Evolutionary conservation across 2,113 vertebrate species (phyloP).

Genomic region (Oreocharis arfaki): DNA sequence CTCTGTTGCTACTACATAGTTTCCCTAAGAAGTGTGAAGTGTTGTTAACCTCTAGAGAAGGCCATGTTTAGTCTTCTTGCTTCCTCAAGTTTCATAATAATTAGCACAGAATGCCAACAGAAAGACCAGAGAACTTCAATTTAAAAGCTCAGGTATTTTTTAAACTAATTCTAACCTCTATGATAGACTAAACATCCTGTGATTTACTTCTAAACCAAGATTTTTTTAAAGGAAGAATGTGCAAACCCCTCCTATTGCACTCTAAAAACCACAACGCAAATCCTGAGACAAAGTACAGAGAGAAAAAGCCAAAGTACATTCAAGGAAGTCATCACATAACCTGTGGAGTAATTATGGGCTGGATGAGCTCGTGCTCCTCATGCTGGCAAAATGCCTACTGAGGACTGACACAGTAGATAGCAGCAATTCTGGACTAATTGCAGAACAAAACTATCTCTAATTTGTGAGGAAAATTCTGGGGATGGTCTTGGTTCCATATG

Average conservation of each 20-base stretch:
- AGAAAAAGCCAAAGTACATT: background rate
- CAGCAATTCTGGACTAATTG: background rate
- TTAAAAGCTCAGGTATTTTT: background rate
- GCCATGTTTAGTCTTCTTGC: background rate
- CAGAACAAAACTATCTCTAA: background rate
- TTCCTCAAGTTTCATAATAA: background rate
- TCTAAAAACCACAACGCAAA: background rate
- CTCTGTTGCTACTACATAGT: background rate
- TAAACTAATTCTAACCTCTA: background rate
- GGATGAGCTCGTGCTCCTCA: background rate
- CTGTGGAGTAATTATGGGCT: background rate
- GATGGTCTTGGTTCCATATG: background rate
- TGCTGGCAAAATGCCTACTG: background rate
- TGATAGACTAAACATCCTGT: background rate
- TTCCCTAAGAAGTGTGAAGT: background rate
- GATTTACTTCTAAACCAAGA: background rate
- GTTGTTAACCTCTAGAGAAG: background rate
- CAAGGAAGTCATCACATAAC: background rate
- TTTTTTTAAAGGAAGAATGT: background rate
- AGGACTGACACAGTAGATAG: background rate
- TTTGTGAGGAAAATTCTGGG: background rate
- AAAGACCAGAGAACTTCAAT: background rate
- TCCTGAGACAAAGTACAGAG: background rate
- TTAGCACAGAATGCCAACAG: background rate
- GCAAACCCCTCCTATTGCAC: background rate